Percentiles rank a stretch among this genome's conserved stretches.
Evolutionary conservation across 2,113 vertebrate genomes (phyloP).

Genomic region (Ptychochromis oligacanthus): DNA sequence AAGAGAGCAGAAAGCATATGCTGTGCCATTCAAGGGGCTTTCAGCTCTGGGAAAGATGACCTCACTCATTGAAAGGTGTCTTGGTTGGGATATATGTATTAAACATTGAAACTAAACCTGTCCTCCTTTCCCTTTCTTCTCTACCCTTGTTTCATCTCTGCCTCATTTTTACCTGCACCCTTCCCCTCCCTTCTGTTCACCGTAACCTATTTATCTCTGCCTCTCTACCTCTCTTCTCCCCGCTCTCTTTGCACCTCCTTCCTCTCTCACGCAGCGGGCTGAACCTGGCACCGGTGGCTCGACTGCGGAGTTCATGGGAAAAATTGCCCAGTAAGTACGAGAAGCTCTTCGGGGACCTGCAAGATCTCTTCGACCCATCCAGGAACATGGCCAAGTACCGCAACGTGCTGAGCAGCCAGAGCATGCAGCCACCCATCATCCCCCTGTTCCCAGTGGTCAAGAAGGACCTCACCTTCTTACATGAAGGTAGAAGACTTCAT

Average conservation of each 20-base stretch:
- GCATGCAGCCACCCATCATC: constrained; percentile 97
- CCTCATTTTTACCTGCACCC: background rate
- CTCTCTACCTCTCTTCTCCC: background rate
- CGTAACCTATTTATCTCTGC: constrained; percentile 35
- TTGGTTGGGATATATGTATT: background rate
- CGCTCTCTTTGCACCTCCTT: background rate
- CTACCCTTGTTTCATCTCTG: background rate
- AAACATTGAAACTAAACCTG: background rate
- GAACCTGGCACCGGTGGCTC: constrained; percentile 91
- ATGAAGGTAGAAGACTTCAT: constrained; percentile 84
- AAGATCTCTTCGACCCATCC: constrained; percentile 96
- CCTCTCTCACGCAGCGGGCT: constrained; percentile 84
- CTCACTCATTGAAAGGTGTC: background rate
- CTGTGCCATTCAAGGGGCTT: constrained; percentile 1
- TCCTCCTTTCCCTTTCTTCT: background rate
- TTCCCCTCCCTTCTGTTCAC: background rate
- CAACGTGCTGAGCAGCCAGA: constrained; percentile 96
- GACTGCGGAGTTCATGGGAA: constrained; percentile 93
- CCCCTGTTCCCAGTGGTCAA: constrained; percentile 97
- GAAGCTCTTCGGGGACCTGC: constrained; percentile 94
- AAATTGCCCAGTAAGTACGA: constrained; percentile 97
- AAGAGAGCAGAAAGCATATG: background rate
- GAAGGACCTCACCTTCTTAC: constrained; percentile 98
- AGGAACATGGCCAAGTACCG: constrained; percentile 99
- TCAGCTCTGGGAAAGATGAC: background rate